Evolutionary conservation across 1,140 invertebrate genomes (phyloP), one percentile per base, ranked within the genome.

Genomic region (Hydropsyche tenuis): DNA sequence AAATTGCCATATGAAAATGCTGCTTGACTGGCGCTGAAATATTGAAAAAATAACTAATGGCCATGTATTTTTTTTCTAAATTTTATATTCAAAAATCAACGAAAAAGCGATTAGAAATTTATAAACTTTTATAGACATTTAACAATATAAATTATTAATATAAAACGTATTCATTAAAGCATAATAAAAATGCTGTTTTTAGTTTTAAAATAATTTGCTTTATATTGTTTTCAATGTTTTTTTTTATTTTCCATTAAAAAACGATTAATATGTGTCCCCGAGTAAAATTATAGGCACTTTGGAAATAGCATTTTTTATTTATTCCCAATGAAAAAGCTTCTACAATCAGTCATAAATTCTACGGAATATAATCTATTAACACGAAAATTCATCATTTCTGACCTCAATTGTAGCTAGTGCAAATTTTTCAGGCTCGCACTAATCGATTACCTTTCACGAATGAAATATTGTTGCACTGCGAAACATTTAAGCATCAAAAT

Each of bases 1-100:
- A 96, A 88, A 85, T 96, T 93, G 73, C 88, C 85, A 81, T 90
- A 90, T 11, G 87, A 86, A 80, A 87, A 23, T 79, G 75, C 76
- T 75, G 78, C 80, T 60, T 53, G 64, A 65, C 74, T 81, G 80
- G 77, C 81, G 77, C 82, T 83, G 80, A 7, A 82, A 80, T 74
- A 77, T 53, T 18, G 9, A 53, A 77, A 64, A 70, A 45, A 62
- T 20, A 62, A 45, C n/a, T n/a, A n/a, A n/a, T n/a, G n/a, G n/a
- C n/a, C n/a, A n/a, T n/a, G n/a, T n/a, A n/a, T n/a, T n/a, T n/a
- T n/a, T n/a, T n/a, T 62, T 69, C 23, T 18, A 23, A 43, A 43
- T 43, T 43, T 43, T 16, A 48, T 48, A 48, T 48, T n/a, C 45
- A n/a, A 48, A 48, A 6, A 14, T 48, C 14, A n/a, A n/a, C 2